Evolutionary conservation across 2,113 vertebrate species (phyloP).

Genomic region (Pseudorasbora parva): DNA sequence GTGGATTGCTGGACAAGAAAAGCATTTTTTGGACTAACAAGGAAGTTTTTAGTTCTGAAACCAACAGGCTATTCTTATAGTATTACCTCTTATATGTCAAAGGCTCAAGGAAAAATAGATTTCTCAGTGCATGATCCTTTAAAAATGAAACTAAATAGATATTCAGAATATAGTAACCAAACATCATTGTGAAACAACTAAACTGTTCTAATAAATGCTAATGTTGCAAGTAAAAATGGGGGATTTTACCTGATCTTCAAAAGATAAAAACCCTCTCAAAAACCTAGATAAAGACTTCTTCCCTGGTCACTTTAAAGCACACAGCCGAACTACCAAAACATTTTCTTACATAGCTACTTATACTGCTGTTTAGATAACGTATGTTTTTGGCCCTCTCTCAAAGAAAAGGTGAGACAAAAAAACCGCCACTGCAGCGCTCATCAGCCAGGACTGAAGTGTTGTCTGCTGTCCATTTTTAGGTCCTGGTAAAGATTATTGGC

Average conservation of each 20-base stretch:
- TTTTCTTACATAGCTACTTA: constrained; percentile 28
- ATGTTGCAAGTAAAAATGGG: background rate
- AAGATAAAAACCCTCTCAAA: background rate
- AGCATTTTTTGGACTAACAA: too few species aligned
- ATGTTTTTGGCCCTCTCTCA: constrained; percentile 24
- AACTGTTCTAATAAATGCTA: background rate
- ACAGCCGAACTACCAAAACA: constrained; percentile 8
- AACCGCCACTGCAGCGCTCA: background rate
- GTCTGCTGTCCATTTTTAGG: background rate
- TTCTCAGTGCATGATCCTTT: too few species aligned
- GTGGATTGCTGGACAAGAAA: too few species aligned
- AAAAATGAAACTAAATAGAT: too few species aligned
- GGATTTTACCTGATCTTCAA: background rate
- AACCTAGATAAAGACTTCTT: background rate
- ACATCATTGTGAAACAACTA: background rate
- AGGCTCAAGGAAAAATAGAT: too few species aligned
- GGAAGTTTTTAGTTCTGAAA: too few species aligned
- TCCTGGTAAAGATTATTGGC: background rate
- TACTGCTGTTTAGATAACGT: constrained; percentile 32
- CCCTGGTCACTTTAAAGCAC: background rate
- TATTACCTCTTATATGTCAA: too few species aligned
- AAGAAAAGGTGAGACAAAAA: constrained; percentile 37
- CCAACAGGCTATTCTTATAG: too few species aligned
- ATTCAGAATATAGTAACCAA: background rate
- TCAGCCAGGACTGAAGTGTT: background rate